Percentiles rank a stretch among this genome's conserved stretches.
phyloP scores from a whole-genome alignment of 2,113 vertebrate species.

The Hyaena hyaena region DNA sequence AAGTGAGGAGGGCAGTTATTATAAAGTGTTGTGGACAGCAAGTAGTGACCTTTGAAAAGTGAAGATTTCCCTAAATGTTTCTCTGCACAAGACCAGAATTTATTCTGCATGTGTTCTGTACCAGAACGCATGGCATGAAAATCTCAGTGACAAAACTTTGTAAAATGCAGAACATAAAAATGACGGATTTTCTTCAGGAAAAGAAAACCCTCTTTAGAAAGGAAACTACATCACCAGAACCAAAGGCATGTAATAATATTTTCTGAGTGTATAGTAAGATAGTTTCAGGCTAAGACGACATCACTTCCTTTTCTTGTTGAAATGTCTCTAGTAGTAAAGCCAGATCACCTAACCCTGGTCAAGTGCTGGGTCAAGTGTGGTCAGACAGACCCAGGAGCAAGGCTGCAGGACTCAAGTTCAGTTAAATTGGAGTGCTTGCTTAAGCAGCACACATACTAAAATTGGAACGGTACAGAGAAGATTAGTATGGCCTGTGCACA shows the following conservation, averaged over 20 bases:
- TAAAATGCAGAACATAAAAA: constrained; percentile 9
- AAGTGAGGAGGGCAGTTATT: neutral
- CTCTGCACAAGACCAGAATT: neutral
- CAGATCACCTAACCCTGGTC: neutral
- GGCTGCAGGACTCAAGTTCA: neutral
- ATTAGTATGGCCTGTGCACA: neutral
- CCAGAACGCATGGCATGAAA: neutral
- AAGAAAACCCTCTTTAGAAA: constrained; percentile 22
- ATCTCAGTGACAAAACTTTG: neutral
- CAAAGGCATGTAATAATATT: neutral
- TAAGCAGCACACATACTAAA: neutral
- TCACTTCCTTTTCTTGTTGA: neutral
- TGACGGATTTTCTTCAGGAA: constrained; percentile 2
- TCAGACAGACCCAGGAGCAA: neutral
- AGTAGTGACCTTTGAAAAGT: neutral
- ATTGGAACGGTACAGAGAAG: neutral
- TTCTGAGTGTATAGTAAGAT: neutral
- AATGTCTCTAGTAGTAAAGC: neutral
- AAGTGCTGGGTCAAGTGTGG: neutral
- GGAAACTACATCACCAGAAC: neutral
- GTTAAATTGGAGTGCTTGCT: neutral
- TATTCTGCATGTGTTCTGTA: neutral
- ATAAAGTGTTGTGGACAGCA: neutral
- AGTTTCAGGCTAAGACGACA: neutral
- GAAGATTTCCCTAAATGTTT: neutral